Evolutionary conservation across 2,797 vertebrate species (phyloP).

Genomic region (Fratercula arctica): DNA sequence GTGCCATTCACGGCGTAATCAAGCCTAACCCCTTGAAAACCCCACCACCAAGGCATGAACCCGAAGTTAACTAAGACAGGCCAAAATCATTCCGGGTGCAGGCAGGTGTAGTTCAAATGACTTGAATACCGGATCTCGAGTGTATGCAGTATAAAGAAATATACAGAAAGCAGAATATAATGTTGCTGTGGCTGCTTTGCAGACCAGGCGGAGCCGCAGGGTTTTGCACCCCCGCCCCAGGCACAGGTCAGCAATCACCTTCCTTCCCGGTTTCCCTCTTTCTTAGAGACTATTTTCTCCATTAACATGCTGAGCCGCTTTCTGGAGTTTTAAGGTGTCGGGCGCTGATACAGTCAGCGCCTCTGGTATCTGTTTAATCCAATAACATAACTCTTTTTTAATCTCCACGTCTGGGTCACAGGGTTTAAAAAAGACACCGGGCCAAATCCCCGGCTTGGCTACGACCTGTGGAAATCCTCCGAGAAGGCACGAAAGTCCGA

Average conservation of each 20-base stretch:
- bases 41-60: background rate
- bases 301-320: background rate
- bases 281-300: background rate
- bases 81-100: background rate
- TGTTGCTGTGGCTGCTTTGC: background rate
- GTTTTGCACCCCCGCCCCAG: background rate
- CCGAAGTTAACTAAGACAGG: background rate
- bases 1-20: background rate
- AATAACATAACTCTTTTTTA: constrained; percentile 62
- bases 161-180: background rate
- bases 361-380: constrained; percentile 66
- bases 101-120: background rate
- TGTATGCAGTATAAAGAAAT: too few relatives aligned
- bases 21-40: background rate
- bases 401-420: constrained; percentile 63
- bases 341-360: background rate
- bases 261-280: background rate
- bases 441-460: constrained; percentile 64
- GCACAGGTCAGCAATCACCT: background rate
- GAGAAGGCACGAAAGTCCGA: background rate
- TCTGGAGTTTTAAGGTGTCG: constrained; percentile 34
- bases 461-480: constrained; percentile 38
- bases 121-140: background rate
- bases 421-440: constrained; percentile 67
- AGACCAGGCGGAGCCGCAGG: background rate